Evolutionary conservation across 2,113 vertebrate species (phyloP), one percentile per base, ranked within the genome.

Genomic region (Taurulus bubalis): DNA sequence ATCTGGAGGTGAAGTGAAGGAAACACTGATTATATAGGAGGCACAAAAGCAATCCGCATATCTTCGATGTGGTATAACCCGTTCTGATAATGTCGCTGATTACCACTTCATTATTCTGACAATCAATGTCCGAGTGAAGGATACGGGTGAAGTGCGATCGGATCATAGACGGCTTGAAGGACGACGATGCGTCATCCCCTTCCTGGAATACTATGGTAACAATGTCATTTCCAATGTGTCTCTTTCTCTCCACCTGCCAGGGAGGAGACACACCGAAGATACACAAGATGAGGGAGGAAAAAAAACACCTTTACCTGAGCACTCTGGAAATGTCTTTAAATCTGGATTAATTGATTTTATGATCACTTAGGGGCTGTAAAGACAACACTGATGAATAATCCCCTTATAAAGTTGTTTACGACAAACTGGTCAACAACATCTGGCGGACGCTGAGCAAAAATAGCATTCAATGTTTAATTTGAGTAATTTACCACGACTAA

Each of bases 81-180:
- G n/a, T n/a, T 56, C 58, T 40, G 16, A 30, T n/a, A n/a, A 38
- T 1, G 62, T 55, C 6, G 6, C 28, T 34, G 73, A 53, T 64
- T 34, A 55, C 71, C 71, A 59, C 74, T 53, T 83, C 2, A 75
- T 79, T 82, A 70, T 75, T 72, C 32, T 45, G 59, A 75, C 78
- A 69, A 58, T 32, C 69, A 15, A 10, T 30, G 42, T 66, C 38
- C 6, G 22, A 4, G 66, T 66, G 71, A 94, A 96, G 96, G 98
- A 99, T 99, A 99, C 98, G 98, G 65, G 98, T 99, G 87, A 99
- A 99, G 93, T 99, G 98, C 75, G 98, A 99, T 71, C 98, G 97
- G 92, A 99, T 99, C 98, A 99, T 99, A 68, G 98, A 99, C 16
- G 98, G 98, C 87, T 99, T 99, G 85, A 99, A 99, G 79, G 97